A percentile compares a stretch with the other conserved stretches of the same genome.
Evolutionary conservation across 1,140 invertebrate species (phyloP).

Genomic region (Bombus turneri): DNA sequence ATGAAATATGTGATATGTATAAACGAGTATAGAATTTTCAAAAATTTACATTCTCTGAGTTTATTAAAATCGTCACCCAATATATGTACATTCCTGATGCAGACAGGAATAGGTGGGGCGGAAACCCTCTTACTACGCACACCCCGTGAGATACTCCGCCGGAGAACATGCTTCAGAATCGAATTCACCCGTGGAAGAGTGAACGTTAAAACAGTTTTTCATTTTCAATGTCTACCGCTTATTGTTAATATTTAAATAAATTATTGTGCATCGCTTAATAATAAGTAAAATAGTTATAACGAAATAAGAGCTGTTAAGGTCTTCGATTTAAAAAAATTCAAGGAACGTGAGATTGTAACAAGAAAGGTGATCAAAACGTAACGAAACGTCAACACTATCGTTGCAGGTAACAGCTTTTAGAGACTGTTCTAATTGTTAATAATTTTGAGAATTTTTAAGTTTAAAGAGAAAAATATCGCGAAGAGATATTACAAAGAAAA

Average conservation of each 20-base stretch:
- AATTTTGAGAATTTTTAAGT: not conserved
- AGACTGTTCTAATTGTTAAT: not conserved
- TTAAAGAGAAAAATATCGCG: not conserved
- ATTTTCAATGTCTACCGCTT: not conserved
- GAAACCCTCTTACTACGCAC: constrained; percentile 40
- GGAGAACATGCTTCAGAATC: constrained; percentile 37
- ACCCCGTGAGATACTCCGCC: constrained; percentile 40
- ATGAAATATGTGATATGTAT: not conserved
- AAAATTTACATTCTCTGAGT: not conserved
- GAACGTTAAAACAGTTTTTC: constrained; percentile 37
- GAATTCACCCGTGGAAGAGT: constrained; percentile 47
- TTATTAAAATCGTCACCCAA: not conserved
- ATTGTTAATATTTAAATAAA: not conserved
- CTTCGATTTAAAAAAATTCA: not conserved
- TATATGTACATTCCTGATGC: not conserved
- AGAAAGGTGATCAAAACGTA: not conserved
- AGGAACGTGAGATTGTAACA: not conserved
- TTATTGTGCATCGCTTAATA: not conserved
- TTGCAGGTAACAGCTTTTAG: not conserved
- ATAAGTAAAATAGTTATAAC: not conserved
- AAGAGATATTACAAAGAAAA: not conserved
- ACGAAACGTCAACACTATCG: constrained; percentile 5
- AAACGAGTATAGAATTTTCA: not conserved
- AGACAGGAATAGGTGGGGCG: constrained; percentile 17
- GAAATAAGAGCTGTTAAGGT: not conserved